phyloP scores from a whole-genome alignment of 2,888 invertebrate species.

The Xestia xanthographa region DNA sequence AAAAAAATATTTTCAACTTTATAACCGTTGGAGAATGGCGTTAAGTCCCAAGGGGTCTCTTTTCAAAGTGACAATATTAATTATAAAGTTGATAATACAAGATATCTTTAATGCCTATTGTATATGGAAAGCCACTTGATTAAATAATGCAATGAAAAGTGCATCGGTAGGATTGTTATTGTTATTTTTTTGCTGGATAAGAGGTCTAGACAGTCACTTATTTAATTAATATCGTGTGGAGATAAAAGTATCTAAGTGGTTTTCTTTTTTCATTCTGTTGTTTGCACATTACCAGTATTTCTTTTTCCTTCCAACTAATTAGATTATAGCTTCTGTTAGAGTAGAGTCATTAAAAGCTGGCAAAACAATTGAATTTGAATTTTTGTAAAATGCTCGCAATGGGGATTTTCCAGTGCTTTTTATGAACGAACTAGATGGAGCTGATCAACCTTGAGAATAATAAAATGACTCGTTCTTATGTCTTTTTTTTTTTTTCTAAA shows the following conservation, averaged over 20 bases:
- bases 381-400: too few relatives aligned
- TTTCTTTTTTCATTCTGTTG: neutral
- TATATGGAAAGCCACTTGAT: too few relatives aligned
- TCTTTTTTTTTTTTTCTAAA: too few relatives aligned
- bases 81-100: neutral
- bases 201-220: conserved; percentile 25
- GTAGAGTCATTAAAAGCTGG: neutral
- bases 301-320: neutral
- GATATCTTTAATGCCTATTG: neutral
- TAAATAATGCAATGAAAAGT: neutral
- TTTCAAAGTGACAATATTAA: neutral
- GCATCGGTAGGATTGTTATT: neutral
- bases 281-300: neutral
- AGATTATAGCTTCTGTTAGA: neutral
- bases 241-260: neutral
- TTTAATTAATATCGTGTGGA: conserved; percentile 17
- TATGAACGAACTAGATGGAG: too few relatives aligned
- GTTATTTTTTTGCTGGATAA: neutral
- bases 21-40: neutral
- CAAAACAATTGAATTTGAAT: neutral
- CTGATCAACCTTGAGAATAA: too few relatives aligned
- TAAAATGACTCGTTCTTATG: too few relatives aligned
- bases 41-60: neutral
- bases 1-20: neutral
- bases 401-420: too few relatives aligned